These are phyloP conservation scores for Drosophila subobscura DNA, from an alignment of 1,140 invertebrate species.

Conservation along the genomic window DNA sequence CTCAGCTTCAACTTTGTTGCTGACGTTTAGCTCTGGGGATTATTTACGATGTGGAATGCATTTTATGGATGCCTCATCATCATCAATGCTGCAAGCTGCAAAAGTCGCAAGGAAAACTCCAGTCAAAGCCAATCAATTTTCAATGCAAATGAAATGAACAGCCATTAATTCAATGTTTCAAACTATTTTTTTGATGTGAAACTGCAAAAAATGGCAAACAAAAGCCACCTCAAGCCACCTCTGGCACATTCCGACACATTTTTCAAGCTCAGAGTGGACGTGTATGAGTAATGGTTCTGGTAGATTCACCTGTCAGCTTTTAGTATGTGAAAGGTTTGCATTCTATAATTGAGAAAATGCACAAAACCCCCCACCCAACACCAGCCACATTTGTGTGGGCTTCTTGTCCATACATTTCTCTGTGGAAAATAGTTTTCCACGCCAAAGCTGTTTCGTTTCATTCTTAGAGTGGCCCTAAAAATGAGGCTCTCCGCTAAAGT, in stretches of 20 bases:
- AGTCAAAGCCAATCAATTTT: not conserved
- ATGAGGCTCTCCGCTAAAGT: not conserved
- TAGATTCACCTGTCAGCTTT: constrained; percentile 43
- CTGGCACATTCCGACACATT: constrained; percentile 3
- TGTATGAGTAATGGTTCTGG: constrained; percentile 36
- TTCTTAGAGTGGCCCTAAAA: constrained; percentile 1
- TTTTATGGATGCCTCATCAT: constrained; percentile 16
- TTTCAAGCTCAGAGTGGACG: not conserved
- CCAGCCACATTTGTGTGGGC: no score
- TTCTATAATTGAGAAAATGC: constrained; percentile 58
- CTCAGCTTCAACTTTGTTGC: not conserved
- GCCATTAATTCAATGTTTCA: not conserved
- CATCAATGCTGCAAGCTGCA: constrained; percentile 18
- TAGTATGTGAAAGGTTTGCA: constrained; percentile 40
- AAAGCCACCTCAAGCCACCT: constrained; percentile 3
- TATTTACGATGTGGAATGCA: constrained; percentile 33
- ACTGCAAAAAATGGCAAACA: constrained; percentile 9
- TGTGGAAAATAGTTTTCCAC: constrained; percentile 4
- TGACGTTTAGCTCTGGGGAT: not conserved
- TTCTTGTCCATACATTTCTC: not conserved
- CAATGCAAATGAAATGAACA: constrained; percentile 4
- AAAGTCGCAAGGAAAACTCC: not conserved
- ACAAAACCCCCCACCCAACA: not conserved
- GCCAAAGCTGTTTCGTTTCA: not conserved
- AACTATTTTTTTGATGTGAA: not conserved